Percentiles rank a stretch among this genome's conserved stretches.
Evolutionary conservation across 1,140 invertebrate genomes (phyloP).

Genomic region (Magallana angulata): DNA sequence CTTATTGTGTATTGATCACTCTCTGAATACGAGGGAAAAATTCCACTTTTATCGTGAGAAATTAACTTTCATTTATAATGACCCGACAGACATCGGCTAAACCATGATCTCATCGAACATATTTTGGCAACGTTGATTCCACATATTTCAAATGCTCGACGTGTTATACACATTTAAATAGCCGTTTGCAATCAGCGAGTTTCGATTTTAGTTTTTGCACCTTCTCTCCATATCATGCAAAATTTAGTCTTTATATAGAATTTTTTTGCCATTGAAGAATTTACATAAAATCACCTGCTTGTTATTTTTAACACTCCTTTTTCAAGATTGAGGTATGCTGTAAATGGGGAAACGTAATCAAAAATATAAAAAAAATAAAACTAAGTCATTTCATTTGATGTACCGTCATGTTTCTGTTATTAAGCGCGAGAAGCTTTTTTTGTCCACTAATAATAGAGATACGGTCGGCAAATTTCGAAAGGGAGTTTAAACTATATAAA

Average conservation of each 20-base stretch:
- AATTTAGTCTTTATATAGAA: background rate
- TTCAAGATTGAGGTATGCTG: background rate
- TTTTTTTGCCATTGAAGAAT: background rate
- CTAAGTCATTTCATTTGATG: background rate
- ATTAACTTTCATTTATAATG: background rate
- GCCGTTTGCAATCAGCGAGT: background rate
- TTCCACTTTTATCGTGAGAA: constrained; percentile 29
- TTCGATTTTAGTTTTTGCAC: constrained; percentile 6
- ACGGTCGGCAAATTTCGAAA: too few relatives aligned
- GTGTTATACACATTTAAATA: constrained; percentile 4
- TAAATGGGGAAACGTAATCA: background rate
- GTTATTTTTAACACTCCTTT: background rate
- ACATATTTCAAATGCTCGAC: constrained; percentile 15
- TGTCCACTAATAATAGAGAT: too few relatives aligned
- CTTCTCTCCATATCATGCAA: background rate
- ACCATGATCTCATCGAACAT: background rate
- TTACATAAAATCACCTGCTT: background rate
- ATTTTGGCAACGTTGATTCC: background rate
- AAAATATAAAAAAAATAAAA: too few relatives aligned
- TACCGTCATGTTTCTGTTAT: too few relatives aligned
- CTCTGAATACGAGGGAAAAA: background rate
- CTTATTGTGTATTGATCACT: constrained; percentile 33
- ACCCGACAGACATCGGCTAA: constrained; percentile 11
- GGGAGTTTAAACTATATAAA: too few relatives aligned
- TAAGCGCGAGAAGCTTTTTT: too few relatives aligned